Evolutionary conservation across 2,113 vertebrate species (phyloP).

Genomic region (Platycercus adscitus): DNA sequence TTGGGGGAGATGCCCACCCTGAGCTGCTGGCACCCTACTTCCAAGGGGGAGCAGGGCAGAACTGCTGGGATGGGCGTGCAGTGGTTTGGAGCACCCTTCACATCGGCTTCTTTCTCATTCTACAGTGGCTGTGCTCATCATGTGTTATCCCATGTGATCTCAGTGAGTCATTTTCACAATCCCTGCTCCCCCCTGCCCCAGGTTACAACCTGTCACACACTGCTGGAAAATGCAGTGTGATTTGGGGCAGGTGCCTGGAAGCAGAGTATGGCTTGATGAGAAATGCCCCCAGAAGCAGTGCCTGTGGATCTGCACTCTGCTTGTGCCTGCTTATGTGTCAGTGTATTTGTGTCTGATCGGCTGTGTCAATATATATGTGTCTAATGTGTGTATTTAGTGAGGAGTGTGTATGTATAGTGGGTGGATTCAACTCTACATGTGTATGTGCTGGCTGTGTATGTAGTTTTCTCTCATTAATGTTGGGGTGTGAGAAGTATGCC

Average conservation of each 20-base stretch:
- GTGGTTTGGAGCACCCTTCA: neutral
- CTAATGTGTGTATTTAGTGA: neutral
- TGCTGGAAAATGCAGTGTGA: neutral
- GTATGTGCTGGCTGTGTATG: neutral
- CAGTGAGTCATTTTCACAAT: neutral
- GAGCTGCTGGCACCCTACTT: neutral
- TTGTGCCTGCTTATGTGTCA: neutral
- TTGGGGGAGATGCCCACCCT: neutral
- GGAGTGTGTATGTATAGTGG: neutral
- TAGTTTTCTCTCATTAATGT: neutral
- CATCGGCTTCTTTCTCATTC: neutral
- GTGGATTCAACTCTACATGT: neutral
- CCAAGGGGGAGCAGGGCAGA: neutral
- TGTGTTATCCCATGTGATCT: neutral
- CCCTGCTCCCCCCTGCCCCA: neutral
- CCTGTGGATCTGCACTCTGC: neutral
- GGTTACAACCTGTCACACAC: neutral
- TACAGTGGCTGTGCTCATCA: neutral
- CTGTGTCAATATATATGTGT: neutral
- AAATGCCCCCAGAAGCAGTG: neutral
- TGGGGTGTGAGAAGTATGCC: neutral
- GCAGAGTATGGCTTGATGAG: neutral
- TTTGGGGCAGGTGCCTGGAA: neutral
- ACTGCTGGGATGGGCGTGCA: rapidly evolving
- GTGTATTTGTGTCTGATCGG: neutral